Evolutionary conservation across 2,888 invertebrate species (phyloP).

Genomic region (Sinelater perroti): DNA sequence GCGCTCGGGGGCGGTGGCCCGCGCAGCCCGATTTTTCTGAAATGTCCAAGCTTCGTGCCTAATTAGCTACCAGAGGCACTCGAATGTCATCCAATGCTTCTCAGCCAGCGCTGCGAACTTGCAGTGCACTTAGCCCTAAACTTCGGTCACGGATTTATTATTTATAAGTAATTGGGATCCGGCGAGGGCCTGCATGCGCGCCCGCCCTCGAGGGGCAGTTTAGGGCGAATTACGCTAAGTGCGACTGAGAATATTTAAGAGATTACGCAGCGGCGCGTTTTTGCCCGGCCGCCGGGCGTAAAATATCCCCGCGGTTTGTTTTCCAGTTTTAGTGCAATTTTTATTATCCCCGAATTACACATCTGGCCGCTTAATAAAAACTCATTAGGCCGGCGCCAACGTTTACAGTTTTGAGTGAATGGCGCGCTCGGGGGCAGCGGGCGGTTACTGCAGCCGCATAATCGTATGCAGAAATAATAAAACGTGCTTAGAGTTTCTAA

Average conservation of each 20-base stretch:
- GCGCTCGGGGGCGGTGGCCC: slow-evolving; percentile 14
- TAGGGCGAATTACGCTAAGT: slow-evolving; percentile 57
- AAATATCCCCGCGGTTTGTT: slow-evolving; percentile 27
- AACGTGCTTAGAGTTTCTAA: slow-evolving; percentile 34
- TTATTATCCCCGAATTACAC: slow-evolving; percentile 28
- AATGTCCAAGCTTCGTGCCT: too few relatives aligned
- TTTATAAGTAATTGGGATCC: slow-evolving; percentile 33
- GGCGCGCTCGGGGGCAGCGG: slow-evolving; percentile 31
- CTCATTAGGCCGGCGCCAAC: slow-evolving; percentile 40
- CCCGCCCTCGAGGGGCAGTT: slow-evolving; percentile 48
- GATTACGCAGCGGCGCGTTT: slow-evolving; percentile 46
- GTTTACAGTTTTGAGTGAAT: slow-evolving; percentile 41
- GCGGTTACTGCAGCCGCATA: slow-evolving; percentile 33
- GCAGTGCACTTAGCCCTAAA: slow-evolving; percentile 28
- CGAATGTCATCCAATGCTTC: slow-evolving; percentile 30
- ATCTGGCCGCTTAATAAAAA: slow-evolving; percentile 36
- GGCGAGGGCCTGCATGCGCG: slow-evolving; percentile 29
- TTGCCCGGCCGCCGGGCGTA: slow-evolving; percentile 9
- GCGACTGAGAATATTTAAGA: slow-evolving; percentile 54
- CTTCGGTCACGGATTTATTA: slow-evolving; percentile 29
- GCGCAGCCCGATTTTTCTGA: slow-evolving; percentile 16
- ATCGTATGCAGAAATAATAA: slow-evolving; percentile 49
- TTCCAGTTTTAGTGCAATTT: slow-evolving; percentile 29
- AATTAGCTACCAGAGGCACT: slow-evolving; percentile 29
- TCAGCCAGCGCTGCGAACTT: slow-evolving; percentile 25